A percentile compares a stretch with the other conserved stretches of the same genome.
phyloP scores from a whole-genome alignment of 2,888 invertebrate genomes.

The Athripsodes cinereus region DNA sequence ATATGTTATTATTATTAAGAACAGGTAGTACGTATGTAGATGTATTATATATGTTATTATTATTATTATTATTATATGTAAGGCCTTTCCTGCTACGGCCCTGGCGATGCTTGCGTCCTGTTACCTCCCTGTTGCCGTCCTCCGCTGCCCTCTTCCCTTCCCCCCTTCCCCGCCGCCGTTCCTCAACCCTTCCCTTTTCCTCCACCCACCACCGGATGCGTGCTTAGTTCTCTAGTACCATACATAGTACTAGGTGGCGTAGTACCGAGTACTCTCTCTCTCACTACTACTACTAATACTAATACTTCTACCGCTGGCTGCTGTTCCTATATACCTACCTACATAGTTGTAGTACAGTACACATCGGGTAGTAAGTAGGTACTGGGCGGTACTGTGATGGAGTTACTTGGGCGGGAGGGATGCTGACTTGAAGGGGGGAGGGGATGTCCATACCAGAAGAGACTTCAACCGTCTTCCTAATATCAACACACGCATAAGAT shows the following conservation, averaged over 20 bases:
- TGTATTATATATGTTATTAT: neutral
- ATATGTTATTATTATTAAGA: neutral
- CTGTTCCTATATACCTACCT: neutral
- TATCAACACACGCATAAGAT: neutral
- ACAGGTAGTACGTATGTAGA: neutral
- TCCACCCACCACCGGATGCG: conserved; percentile 19
- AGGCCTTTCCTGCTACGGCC: conserved; percentile 1
- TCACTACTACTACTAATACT: no score
- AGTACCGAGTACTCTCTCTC: no score
- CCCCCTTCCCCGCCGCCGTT: conserved; percentile 6
- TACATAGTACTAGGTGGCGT: neutral
- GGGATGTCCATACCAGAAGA: conserved; percentile 27
- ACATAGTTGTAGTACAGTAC: neutral
- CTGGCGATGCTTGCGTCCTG: conserved; percentile 2
- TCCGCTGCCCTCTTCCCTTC: conserved; percentile 12
- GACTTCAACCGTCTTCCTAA: conserved; percentile 5
- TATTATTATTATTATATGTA: neutral
- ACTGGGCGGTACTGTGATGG: conserved; percentile 7
- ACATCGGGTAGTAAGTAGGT: neutral
- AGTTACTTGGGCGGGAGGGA: conserved; percentile 2
- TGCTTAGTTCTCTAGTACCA: conserved; percentile 24
- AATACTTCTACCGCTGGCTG: no score
- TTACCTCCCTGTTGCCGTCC: conserved; percentile 10
- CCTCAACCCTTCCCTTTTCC: conserved; percentile 16
- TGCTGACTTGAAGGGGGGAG: conserved; percentile 11